Evolutionary conservation across 2,888 invertebrate genomes (phyloP).

Genomic region (Euzetes globulus): DNA sequence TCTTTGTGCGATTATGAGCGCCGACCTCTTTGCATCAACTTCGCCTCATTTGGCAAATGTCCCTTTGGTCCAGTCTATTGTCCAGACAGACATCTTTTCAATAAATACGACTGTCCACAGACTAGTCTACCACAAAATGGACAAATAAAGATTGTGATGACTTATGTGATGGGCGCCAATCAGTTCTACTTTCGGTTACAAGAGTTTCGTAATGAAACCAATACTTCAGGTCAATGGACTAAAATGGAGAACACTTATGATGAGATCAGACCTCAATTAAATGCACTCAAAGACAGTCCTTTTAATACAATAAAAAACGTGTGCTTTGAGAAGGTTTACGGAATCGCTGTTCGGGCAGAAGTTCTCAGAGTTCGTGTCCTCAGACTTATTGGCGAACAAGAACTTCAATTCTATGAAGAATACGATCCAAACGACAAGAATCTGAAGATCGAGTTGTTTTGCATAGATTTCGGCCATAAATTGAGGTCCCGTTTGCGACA

Average conservation of each 20-base stretch:
- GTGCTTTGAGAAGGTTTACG: constrained; percentile 4
- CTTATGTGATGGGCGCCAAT: constrained; percentile 1
- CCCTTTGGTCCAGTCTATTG: neutral
- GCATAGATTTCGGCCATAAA: constrained; percentile 26
- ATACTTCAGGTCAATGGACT: neutral
- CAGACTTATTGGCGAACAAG: neutral
- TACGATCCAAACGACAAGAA: neutral
- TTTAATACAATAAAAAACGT: neutral
- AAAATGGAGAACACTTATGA: neutral
- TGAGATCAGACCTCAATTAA: neutral
- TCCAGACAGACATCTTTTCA: constrained; percentile 5
- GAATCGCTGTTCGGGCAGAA: neutral
- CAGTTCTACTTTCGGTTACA: constrained; percentile 12
- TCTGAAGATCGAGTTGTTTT: neutral
- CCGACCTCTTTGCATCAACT: neutral
- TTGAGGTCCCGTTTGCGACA: neutral
- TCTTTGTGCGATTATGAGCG: neutral
- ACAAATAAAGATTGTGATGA: constrained; percentile 18
- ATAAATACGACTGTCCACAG: neutral
- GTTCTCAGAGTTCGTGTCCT: constrained; percentile 28
- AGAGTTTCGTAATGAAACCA: constrained; percentile 7
- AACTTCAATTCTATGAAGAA: neutral
- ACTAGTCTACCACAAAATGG: neutral
- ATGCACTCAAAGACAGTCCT: neutral
- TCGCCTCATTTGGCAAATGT: constrained; percentile 5